Evolutionary conservation across 2,113 vertebrate species (phyloP), one percentile per base, ranked within the genome.

Genomic region (Ivindomyrus marchei): DNA sequence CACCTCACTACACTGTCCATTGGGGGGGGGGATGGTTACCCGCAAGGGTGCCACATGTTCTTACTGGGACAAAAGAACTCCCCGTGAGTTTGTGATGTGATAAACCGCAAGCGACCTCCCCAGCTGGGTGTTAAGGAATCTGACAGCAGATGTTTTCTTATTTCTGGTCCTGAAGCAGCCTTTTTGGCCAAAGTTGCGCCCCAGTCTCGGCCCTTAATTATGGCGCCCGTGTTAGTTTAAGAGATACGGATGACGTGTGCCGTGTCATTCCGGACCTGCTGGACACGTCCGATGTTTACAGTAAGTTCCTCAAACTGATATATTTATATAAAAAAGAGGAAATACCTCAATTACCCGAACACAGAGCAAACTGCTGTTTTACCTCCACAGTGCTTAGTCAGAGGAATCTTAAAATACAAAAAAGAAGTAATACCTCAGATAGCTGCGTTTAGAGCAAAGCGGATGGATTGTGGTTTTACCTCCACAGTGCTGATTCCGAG

Each of bases 241-340:
- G 31, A 39, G 70, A 77, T 39, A 39, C 5, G 31, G 70, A 5
- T 39, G 27, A 19, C 13, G 70, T 80, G 74, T 0, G 31, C 11
- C 13, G 0, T 9, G 56, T 45, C 42, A 45, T 45, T 85, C 50
- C 36, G 13, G 36, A 83, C 86, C 85, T 90, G 89, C 47, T 42
- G 42, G 2, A 74, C n/a, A 52, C 39, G 27, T 42, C 49, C 47
- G 1, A 21, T 39, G 49, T 11, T 88, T 58, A 90, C 70, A 90
- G 66, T 21, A 84, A 88, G 74, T 88, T 90, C 52, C 87, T 62
- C 19, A 88, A 88, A 47, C n/a, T 47, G 7, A 19, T 31, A 21
- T 84, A 77, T 53, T 58, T 88, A 27, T 88, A 24, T 11, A 21
- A 87, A 88, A 90, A 90, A 90, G 87, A 84, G 90, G 90, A 90